These are phyloP conservation scores for Myopa tessellatipennis DNA, from an alignment of 2,888 invertebrate species.

Conservation along the genomic window DNA sequence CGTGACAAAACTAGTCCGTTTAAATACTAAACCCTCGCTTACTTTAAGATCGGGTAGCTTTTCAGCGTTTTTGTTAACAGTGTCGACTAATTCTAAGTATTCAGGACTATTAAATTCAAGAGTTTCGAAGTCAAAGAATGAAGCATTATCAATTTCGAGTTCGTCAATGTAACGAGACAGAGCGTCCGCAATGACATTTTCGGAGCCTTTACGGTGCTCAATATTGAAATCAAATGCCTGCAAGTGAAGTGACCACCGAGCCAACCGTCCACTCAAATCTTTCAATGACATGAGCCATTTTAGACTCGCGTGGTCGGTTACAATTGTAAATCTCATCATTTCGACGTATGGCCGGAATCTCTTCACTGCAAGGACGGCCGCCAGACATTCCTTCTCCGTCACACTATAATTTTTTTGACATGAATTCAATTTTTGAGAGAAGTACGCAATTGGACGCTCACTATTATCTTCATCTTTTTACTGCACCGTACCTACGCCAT, in stretches of 20 bases:
- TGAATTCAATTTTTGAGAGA: conserved; percentile 24
- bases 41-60: neutral
- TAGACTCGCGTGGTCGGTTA: neutral
- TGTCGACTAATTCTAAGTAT: conserved; percentile 1
- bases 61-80: conserved; percentile 9
- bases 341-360: conserved; percentile 10
- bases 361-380: neutral
- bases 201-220: conserved; percentile 27
- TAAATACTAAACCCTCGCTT: neutral
- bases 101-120: conserved; percentile 26
- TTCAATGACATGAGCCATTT: conserved; percentile 46
- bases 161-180: conserved; percentile 1
- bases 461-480: neutral
- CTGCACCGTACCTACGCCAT: neutral
- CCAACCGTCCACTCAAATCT: conserved; percentile 51
- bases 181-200: conserved; percentile 32
- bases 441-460: conserved; percentile 10
- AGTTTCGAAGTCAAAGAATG: neutral
- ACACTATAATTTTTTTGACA: neutral
- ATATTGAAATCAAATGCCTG: conserved; percentile 26
- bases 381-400: conserved; percentile 8
- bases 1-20: neutral
- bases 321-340: neutral
- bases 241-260: conserved; percentile 19
- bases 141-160: neutral